Base-by-base conservation (phyloP, 2,113 vertebrate species). In the Aythya baeri region DNA sequence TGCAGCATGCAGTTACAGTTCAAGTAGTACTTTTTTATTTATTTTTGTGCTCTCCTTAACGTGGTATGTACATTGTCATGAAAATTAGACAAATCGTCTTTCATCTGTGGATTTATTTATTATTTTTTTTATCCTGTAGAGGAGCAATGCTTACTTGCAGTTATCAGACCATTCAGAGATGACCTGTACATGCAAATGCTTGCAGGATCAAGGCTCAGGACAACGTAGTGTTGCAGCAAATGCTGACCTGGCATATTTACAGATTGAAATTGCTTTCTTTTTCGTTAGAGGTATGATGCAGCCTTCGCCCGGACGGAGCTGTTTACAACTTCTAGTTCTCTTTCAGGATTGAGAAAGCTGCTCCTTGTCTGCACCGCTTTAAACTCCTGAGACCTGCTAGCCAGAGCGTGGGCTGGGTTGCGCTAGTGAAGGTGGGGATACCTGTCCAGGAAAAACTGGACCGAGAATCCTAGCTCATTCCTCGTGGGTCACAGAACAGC, bases 401-500 rank as follows among this genome's bases (percentile, higher is more conserved):
- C 13, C 15, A 14, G 36, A 36, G 4, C 7, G 5, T 84, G 59
- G 75, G 22, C 57, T 83, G 81, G 12, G 38, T 91, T 72, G 27
- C 61, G 83, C n/a, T 71, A 72, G 68, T 23, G 76, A 65, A 93
- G 77, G 52, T 91, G 63, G 83, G 68, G 62, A n/a, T 94, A 94
- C 89, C 83, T 95, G 88, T 88, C 50, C 38, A 32, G 68, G 70
- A 80, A 84, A 87, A 65, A 67, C 13, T 72, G n/a, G 31, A n/a
- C 62, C 38, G 82, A 52, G 54, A 75, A 22, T 80, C 58, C 27
- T 11, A 20, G 49, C 57, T 78, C 76, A 57, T 93, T 96, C 72
- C 73, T 73, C 32, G 7, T 41, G 62, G 88, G 83, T 85, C 91
- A 94, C 27, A 6, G 58, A 96, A 58, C 93, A 93, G 86, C 85